phyloP scores from a whole-genome alignment of 2,797 vertebrate species.

The Oreonectes daqikongensis region DNA sequence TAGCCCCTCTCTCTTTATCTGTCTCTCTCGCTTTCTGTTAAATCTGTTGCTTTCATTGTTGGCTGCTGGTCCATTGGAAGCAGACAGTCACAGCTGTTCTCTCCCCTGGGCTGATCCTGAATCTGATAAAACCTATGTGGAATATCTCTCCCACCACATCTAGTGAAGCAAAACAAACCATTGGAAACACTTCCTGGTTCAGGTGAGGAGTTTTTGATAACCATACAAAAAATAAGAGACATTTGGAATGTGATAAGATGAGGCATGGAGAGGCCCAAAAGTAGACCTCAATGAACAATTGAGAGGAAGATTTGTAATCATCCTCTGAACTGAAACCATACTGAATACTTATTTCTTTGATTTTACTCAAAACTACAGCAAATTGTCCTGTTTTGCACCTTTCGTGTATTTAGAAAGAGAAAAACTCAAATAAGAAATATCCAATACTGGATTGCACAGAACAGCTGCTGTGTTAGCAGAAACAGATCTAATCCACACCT shows the following conservation, averaged over 20 bases:
- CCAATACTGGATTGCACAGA: neutral
- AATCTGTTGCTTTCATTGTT: slow-evolving; percentile 29
- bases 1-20: neutral
- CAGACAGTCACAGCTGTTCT: slow-evolving; percentile 33
- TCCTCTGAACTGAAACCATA: neutral
- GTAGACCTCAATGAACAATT: neutral
- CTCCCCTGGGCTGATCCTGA: slow-evolving; percentile 10
- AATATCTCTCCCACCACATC: neutral
- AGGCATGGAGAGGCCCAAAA: neutral
- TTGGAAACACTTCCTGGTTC: neutral
- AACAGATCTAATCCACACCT: neutral
- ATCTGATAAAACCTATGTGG: slow-evolving; percentile 12
- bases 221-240: neutral
- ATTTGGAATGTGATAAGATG: no score
- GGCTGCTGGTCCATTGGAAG: slow-evolving; percentile 38
- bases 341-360: neutral
- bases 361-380: neutral
- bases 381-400: neutral
- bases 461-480: neutral
- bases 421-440: neutral
- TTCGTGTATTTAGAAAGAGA: neutral
- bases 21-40: neutral
- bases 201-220: neutral
- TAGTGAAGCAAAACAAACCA: slow-evolving; percentile 33
- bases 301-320: neutral